Conservation (phyloP, 2,888 invertebrate genomes). For the Ephialtes manifestator region DNA sequence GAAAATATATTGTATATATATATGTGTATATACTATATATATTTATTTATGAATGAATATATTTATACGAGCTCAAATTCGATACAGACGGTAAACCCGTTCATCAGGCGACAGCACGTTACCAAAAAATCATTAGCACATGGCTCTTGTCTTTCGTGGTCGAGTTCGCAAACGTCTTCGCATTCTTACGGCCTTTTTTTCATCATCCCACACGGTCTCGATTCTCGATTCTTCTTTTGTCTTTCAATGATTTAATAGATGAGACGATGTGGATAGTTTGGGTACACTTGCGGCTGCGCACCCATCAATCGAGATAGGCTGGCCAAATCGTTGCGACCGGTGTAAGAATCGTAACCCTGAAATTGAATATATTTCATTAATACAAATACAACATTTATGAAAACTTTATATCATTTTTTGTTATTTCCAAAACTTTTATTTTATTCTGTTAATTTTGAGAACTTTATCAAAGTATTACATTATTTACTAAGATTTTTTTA, state of each 20-base stretch:
- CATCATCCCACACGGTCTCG: constrained; percentile 27
- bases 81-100: constrained; percentile 53
- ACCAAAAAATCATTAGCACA: constrained; percentile 44
- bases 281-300: constrained; percentile 79
- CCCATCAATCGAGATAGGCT: constrained; percentile 76
- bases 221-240: constrained; percentile 18
- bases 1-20: constrained; percentile 31
- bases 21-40: constrained; percentile 22
- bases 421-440: too few relatives aligned
- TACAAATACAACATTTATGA: not conserved
- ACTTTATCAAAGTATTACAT: too few relatives aligned
- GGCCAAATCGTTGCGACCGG: constrained; percentile 76
- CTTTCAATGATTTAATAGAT: constrained; percentile 75
- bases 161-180: constrained; percentile 19
- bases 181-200: constrained; percentile 33
- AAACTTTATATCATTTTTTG: too few relatives aligned
- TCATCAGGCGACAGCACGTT: constrained; percentile 58
- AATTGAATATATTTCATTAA: constrained; percentile 8
- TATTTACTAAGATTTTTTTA: too few relatives aligned
- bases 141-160: constrained; percentile 26
- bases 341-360: constrained; percentile 81
- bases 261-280: constrained; percentile 79
- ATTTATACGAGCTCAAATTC: constrained; percentile 50
- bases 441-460: too few relatives aligned
- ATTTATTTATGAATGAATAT: constrained; percentile 59